Evolutionary conservation across 2,113 vertebrate genomes (phyloP), one percentile per base, ranked within the genome.

Genomic region (Istiophorus platypterus): DNA sequence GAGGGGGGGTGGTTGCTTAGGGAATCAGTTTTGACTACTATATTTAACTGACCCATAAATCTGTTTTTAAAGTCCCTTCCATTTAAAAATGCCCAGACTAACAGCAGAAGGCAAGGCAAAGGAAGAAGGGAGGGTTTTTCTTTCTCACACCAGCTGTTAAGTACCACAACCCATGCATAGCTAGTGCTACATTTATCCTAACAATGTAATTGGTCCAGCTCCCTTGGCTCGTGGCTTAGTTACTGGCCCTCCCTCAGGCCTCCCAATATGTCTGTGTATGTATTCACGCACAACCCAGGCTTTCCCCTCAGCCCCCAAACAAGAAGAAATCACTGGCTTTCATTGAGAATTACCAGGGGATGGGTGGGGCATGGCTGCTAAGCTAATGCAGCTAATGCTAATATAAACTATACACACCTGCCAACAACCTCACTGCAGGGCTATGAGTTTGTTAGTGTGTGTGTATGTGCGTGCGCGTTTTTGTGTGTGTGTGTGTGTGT

Each of bases 41-140:
- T 96, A 95, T 96, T 95, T 96, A 96, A 95, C 95, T 95, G 95
- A 95, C 95, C 95, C 95, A 96, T 95, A 95, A 96, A 96, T 96
- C 95, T 96, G 95, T 95, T 96, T 95, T 95, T 94, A 94, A 95
- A 96, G 95, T 95, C 94, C 91, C 90, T 94, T 94, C 92, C 93
- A 93, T 95, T 95, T 94, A 93, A 95, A 91, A 94, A 94, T 89
- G 93, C 92, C 92, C 89, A 92, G 93, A 92, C 91, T 87, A 93
- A 93, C 58, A 24, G 85, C 70, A 88, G 77, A 88, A 85, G 82
- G 72, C 79, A 72, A 76, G 65, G 56, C 49, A 85, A 89, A 72
- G 80, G 73, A 87, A 67, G 69, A 89, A 69, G 78, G 89, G 78
- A 88, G 82, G 93, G 92, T 87, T 95, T 92, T 92, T 92, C 89